Percentiles rank a stretch among this genome's conserved stretches.
Evolutionary conservation across 2,888 invertebrate genomes (phyloP).

Genomic region (Disparrhopalites patrizii): DNA sequence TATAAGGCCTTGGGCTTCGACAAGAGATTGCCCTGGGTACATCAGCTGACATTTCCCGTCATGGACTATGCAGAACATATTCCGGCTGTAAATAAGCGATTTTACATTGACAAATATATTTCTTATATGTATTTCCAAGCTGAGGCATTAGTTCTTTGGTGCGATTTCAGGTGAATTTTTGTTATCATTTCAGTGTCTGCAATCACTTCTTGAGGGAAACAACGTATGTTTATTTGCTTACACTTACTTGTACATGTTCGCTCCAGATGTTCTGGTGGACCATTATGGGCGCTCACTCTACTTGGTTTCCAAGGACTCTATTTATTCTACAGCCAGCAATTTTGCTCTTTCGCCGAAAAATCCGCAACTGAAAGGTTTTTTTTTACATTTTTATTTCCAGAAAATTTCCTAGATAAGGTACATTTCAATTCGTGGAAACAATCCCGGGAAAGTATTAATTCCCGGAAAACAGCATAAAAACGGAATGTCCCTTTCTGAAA

Average conservation of each 20-base stretch:
- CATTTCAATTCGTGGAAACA: too few relatives aligned
- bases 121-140: too few relatives aligned
- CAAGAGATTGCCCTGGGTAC: not conserved
- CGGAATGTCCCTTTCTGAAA: too few relatives aligned
- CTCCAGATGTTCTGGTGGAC: not conserved
- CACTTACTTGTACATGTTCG: conserved; percentile 7
- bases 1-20: conserved; percentile 6
- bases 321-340: not conserved
- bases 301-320: conserved; percentile 5
- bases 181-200: conserved; percentile 7
- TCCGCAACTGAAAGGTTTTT: conserved; percentile 2
- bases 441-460: too few relatives aligned
- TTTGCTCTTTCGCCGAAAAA: not conserved
- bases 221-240: conserved; percentile 14
- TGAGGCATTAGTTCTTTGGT: conserved; percentile 1
- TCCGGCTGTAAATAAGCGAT: not conserved
- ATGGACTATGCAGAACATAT: not conserved
- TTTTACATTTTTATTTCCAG: too few relatives aligned
- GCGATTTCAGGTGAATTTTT: not conserved
- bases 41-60: not conserved
- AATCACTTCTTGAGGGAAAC: conserved; percentile 6
- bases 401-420: too few relatives aligned
- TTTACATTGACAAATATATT: too few relatives aligned
- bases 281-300: not conserved
- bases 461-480: too few relatives aligned